Evolutionary conservation across 2,797 vertebrate species (phyloP), one percentile per base, ranked within the genome.

Genomic region (Argentina silus): DNA sequence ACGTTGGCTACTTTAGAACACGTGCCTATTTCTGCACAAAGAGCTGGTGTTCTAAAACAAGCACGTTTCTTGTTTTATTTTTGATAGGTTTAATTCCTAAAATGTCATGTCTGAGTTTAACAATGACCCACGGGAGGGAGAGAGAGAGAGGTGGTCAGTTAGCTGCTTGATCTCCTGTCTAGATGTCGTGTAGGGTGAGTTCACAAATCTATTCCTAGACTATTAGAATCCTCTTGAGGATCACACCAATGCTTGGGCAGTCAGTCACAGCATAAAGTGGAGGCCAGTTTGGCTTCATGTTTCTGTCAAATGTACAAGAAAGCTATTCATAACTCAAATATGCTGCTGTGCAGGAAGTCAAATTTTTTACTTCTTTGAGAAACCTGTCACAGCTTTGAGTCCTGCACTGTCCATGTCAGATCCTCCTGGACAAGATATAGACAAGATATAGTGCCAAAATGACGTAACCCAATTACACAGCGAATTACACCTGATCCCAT

Each of bases 71-170:
- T 65, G 60, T 73, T 81, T 77, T 57, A 83, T 83, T 81, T 36
- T 78, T 77, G 7, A 82, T 62, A 53, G 66, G 27, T 80, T 76
- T 69, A 14, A 62, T 74, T 78, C n/a, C 59, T 69, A 4, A 79
- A 82, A 86, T 80, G 81, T 83, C 76, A 85, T 68, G 61, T 68
- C 56, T 61, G 19, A 76, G 65, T 85, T 87, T 72, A 85, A 86
- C 86, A 84, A 88, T 86, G 80, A 86, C 87, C 83, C 72, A 62
- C 5, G 6, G 59, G 23, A 72, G 70, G 73, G 78, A 53, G 63
- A 73, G 73, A 67, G 62, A 66, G 43, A 21, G 59, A 43, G 19
- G 56, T 76, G 72, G 45, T 76, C 62, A 7, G 67, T 73, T 67
- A 62, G 72, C 80, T 76, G 69, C 73, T 61, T 68, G 21, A 72